Percentiles rank a stretch among this genome's conserved stretches.
These are phyloP conservation scores for Caenorhabditis auriculariae DNA, from an alignment of 2,888 invertebrate genomes.

Conservation along the genomic window DNA sequence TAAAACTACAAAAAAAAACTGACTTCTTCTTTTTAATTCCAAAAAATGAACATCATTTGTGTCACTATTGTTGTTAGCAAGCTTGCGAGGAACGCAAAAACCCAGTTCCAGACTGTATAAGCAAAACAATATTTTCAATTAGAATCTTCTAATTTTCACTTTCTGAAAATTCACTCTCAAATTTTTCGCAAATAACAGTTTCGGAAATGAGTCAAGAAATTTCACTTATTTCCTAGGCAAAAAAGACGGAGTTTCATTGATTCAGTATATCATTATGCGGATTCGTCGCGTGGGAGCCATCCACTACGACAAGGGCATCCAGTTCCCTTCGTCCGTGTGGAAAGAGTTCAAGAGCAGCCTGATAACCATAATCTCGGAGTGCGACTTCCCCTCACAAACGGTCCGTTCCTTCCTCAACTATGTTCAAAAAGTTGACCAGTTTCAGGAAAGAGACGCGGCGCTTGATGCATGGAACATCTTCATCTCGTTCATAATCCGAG, in stretches of 20 bases:
- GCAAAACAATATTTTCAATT: no score
- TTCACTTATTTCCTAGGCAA: not conserved
- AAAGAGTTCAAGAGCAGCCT: slow-evolving; percentile 52
- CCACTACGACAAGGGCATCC: slow-evolving; percentile 51
- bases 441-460: slow-evolving; percentile 49
- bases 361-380: slow-evolving; percentile 32
- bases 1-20: no score
- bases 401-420: slow-evolving; percentile 1
- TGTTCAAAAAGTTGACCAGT: not conserved
- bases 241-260: not conserved
- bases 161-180: not conserved
- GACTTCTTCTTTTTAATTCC: no score
- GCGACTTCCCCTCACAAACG: slow-evolving; percentile 23
- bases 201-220: slow-evolving; percentile 1
- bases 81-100: no score
- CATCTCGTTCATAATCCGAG: slow-evolving; percentile 57
- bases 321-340: slow-evolving; percentile 49
- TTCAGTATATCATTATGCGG: slow-evolving; percentile 44
- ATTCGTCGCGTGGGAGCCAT: slow-evolving; percentile 52
- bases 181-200: not conserved
- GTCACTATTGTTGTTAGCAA: no score
- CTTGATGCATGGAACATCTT: slow-evolving; percentile 59
- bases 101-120: no score
- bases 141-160: no score
- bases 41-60: no score